Evolutionary conservation across 2,888 invertebrate genomes (phyloP), one percentile per base, ranked within the genome.

Genomic region (Tiphia femorata): DNA sequence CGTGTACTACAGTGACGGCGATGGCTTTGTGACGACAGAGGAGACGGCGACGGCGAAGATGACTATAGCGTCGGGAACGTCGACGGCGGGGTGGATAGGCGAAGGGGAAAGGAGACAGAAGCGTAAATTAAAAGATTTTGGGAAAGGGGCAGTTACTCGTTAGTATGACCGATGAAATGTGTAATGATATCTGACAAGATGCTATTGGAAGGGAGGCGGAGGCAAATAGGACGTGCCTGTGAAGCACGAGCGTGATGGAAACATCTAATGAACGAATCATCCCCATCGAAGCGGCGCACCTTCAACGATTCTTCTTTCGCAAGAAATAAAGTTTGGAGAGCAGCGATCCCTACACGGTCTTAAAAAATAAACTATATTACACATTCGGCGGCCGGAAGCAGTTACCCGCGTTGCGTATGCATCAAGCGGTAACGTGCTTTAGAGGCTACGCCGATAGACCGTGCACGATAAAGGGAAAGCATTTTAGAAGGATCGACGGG

Each of bases 1-100:
- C 80, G 78, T 77, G 81, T 82, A 78, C 81, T 80, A 78, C 80
- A 76, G 71, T 70, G 68, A 49, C 59, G 63, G 55, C 62, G 48
- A 46, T 64, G 58, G 49, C 38, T 51, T 35, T 54, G 59, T 47
- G 48, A 54, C 12, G n/a, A n/a, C n/a, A n/a, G n/a, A n/a, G 17
- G 19, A 56, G 50, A 55, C 47, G 60, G 54, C 30, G 63, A 51
- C 29, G 43, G 43, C 10, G 14, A 16, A 29, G 14, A 33, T 14
- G 33, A 19, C 17, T 19, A 25, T n/a, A 3, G 37, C 4, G 8
- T 14, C 37, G 16, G 16, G 37, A 37, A 35, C 3, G 37, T 16
- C 6, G n/a, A n/a, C n/a, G n/a, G n/a, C n/a, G n/a, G n/a, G n/a
- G n/a, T n/a, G n/a, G n/a, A n/a, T n/a, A n/a, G 6, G 27, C 27